phyloP scores from a whole-genome alignment of 2,888 invertebrate species.

The Lomographa bimaculata region DNA sequence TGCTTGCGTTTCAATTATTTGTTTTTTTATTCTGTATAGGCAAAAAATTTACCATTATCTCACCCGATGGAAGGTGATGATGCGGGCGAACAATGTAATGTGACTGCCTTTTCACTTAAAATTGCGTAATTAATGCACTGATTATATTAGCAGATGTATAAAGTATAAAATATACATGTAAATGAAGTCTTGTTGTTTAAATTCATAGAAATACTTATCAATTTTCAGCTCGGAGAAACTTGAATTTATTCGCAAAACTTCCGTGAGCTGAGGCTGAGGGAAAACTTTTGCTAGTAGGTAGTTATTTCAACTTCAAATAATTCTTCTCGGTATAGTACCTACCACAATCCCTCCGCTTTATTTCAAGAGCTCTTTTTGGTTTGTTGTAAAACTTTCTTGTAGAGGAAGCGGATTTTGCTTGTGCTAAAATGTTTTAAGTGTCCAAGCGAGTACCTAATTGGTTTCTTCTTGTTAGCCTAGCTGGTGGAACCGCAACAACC shows the following conservation, averaged over 20 bases:
- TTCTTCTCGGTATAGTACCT: slow-evolving; percentile 39
- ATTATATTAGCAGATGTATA: too few relatives aligned
- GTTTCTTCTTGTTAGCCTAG: slow-evolving; percentile 1
- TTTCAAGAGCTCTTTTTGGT: slow-evolving; percentile 51
- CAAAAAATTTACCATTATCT: too few relatives aligned
- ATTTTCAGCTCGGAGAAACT: slow-evolving; percentile 57
- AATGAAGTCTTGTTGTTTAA: slow-evolving; percentile 33
- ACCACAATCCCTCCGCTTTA: slow-evolving; percentile 52
- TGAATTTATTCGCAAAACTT: slow-evolving; percentile 61
- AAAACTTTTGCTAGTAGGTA: slow-evolving; percentile 53
- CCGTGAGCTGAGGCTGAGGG: slow-evolving; percentile 45
- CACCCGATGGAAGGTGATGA: too few relatives aligned
- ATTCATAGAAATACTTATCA: slow-evolving; percentile 51
- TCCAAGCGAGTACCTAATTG: slow-evolving; percentile 12
- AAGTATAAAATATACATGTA: slow-evolving; percentile 31
- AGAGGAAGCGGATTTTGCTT: slow-evolving; percentile 36
- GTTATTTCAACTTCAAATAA: slow-evolving; percentile 62
- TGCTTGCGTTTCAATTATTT: too few relatives aligned
- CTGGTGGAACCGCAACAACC: slow-evolving; percentile 4
- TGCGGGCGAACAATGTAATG: too few relatives aligned
- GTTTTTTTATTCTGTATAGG: too few relatives aligned
- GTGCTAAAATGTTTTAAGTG: slow-evolving; percentile 23
- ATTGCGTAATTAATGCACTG: too few relatives aligned
- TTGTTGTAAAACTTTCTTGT: slow-evolving; percentile 42
- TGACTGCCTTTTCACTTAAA: too few relatives aligned